phyloP scores from a whole-genome alignment of 1,140 invertebrate species.

The Bombus huntii region DNA sequence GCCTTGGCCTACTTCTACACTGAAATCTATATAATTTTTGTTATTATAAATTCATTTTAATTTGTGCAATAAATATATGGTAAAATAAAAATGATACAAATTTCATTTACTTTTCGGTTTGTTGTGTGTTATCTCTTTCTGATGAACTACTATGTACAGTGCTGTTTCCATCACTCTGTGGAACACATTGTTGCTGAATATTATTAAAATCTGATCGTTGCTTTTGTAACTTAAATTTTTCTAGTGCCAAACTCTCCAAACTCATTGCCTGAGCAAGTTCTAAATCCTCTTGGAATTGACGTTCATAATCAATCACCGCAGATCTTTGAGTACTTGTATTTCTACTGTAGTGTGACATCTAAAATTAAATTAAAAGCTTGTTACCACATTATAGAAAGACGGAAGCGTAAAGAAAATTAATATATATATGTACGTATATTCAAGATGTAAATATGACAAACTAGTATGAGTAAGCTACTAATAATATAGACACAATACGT shows the following conservation, averaged over 20 bases:
- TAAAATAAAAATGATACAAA: not conserved
- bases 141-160: slow-evolving; percentile 37
- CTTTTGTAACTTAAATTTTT: slow-evolving; percentile 89
- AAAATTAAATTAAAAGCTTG: slow-evolving; percentile 42
- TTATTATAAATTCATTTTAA: not conserved
- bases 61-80: not conserved
- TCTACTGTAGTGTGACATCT: slow-evolving; percentile 82
- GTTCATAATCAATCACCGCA: slow-evolving; percentile 87
- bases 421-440: not conserved
- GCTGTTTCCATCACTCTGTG: slow-evolving; percentile 69
- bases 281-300: slow-evolving; percentile 92
- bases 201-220: slow-evolving; percentile 75
- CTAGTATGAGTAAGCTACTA: not conserved
- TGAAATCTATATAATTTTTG: slow-evolving; percentile 69
- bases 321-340: slow-evolving; percentile 72
- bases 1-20: slow-evolving; percentile 82
- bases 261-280: slow-evolving; percentile 93
- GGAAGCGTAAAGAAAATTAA: not conserved
- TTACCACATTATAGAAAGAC: not conserved
- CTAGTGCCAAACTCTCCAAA: slow-evolving; percentile 91
- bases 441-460: not conserved
- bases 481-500: not conserved
- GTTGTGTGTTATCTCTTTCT: slow-evolving; percentile 67
- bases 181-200: slow-evolving; percentile 57
- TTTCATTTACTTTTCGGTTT: slow-evolving; percentile 72